Evolutionary conservation across 2,113 vertebrate species (phyloP).

Genomic region (Xenopus borealis): DNA sequence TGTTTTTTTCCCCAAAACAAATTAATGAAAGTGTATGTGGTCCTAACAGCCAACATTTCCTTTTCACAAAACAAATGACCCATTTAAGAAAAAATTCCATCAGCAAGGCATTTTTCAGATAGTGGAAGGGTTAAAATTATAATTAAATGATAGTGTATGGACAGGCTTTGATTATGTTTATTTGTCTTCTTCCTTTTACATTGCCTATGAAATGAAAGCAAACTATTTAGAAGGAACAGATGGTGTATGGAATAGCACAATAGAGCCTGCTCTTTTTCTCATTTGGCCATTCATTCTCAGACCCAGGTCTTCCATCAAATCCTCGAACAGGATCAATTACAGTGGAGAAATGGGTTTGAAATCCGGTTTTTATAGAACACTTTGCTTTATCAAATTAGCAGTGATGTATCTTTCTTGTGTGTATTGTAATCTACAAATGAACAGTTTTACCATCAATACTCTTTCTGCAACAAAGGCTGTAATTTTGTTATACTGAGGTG

Average conservation of each 20-base stretch:
- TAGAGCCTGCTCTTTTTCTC: not conserved
- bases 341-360: not conserved
- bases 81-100: too few species aligned
- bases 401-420: not conserved
- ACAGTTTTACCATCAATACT: not conserved
- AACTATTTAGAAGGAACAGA: not conserved
- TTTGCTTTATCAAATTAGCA: not conserved
- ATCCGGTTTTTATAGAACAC: not conserved
- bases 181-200: not conserved
- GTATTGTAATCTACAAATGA: not conserved
- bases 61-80: too few species aligned
- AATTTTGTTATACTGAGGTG: not conserved
- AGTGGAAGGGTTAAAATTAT: not conserved
- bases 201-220: not conserved
- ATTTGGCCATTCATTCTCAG: not conserved
- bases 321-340: not conserved
- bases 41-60: too few species aligned
- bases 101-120: too few species aligned
- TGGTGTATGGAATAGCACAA: not conserved
- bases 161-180: not conserved
- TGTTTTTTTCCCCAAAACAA: too few species aligned
- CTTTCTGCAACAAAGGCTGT: not conserved
- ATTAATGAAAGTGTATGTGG: too few species aligned
- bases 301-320: constrained; percentile 1
- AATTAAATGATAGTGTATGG: not conserved